These are phyloP conservation scores for Glaucidium brasilianum DNA, from an alignment of 2,113 vertebrate genomes.

Conservation along the genomic window DNA sequence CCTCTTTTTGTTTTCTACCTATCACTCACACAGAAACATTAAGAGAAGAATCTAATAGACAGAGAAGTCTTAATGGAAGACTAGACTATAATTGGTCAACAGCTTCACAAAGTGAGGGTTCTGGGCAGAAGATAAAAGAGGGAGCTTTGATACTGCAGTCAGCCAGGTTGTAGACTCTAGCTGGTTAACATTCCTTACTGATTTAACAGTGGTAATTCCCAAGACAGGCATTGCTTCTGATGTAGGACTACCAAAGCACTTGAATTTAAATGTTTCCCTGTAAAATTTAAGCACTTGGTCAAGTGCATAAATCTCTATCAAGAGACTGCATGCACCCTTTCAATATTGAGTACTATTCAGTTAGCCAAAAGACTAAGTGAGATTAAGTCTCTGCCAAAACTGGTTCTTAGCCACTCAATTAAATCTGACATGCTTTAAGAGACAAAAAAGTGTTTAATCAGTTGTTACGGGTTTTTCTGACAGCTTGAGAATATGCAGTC, in stretches of 20 bases:
- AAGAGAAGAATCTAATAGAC: not conserved
- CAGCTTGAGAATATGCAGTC: not conserved
- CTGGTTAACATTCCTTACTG: conserved; percentile 29
- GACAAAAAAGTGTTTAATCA: conserved; percentile 46
- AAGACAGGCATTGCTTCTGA: conserved; percentile 35
- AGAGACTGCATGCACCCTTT: conserved; percentile 15
- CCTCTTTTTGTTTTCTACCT: not conserved
- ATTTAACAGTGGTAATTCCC: conserved; percentile 45
- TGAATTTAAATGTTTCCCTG: conserved; percentile 62
- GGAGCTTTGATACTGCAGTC: not conserved
- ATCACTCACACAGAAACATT: not conserved
- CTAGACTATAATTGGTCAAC: not conserved
- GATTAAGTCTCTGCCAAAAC: conserved; percentile 56
- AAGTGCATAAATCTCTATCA: conserved; percentile 60
- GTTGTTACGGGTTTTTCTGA: conserved; percentile 1
- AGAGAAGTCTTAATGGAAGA: not conserved
- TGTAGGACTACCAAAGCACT: conserved; percentile 51
- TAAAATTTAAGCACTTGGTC: conserved; percentile 64
- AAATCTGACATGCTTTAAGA: conserved; percentile 53
- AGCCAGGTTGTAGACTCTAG: not conserved
- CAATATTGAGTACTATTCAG: conserved; percentile 28
- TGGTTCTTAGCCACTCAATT: conserved; percentile 43
- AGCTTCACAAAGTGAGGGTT: not conserved
- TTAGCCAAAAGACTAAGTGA: conserved; percentile 58
- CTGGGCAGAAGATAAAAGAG: not conserved